Conservation (phyloP, 1,140 invertebrate genomes). For the Eueides isabella region DNA sequence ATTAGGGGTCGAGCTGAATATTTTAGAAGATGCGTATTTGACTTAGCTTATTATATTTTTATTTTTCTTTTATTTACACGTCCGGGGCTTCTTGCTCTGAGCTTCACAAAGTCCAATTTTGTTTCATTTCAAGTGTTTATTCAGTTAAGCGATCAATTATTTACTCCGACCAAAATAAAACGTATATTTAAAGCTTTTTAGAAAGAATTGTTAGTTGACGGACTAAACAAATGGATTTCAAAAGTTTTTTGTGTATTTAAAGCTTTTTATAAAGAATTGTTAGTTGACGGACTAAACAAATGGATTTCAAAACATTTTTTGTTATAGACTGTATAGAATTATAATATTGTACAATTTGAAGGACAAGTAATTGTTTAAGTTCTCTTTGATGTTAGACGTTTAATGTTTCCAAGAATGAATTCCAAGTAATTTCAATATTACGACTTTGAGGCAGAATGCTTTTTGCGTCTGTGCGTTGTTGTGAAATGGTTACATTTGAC, state of each 20-base stretch:
- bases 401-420: not conserved
- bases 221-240: not conserved
- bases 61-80: constrained; percentile 29
- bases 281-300: not conserved
- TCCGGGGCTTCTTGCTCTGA: not conserved
- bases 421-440: not conserved
- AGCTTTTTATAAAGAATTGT: not conserved
- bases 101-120: not conserved
- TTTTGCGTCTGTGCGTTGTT: not conserved
- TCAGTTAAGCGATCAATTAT: not conserved
- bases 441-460: not conserved
- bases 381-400: not conserved
- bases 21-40: constrained; percentile 28
- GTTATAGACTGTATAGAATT: not conserved
- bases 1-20: constrained; percentile 26
- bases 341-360: not conserved
- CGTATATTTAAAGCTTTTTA: not conserved
- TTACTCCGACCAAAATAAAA: not conserved
- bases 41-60: constrained; percentile 22
- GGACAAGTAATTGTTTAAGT: not conserved
- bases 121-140: not conserved
- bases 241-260: not conserved
- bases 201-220: not conserved
- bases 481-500: too few relatives aligned
- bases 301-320: not conserved